phyloP scores from a whole-genome alignment of 2,113 vertebrate genomes.

The Perca fluviatilis region DNA sequence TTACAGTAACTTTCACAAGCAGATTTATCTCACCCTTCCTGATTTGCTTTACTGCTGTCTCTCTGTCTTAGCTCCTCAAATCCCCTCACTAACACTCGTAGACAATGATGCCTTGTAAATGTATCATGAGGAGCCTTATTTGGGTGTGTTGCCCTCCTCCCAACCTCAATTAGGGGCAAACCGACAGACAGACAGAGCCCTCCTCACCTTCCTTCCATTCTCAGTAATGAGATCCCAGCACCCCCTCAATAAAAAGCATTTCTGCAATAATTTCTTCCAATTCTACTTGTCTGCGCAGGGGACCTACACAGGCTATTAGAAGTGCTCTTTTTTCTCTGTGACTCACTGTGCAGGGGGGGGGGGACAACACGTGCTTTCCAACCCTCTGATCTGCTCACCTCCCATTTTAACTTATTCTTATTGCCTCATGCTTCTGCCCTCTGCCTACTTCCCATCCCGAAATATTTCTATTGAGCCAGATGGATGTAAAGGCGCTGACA shows the following conservation, averaged over 20 bases:
- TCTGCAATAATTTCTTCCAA: conserved; percentile 62
- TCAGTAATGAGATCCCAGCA: conserved; percentile 75
- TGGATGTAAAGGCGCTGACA: conserved; percentile 25
- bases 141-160: conserved; percentile 52
- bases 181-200: conserved; percentile 53
- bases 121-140: conserved; percentile 67
- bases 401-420: conserved; percentile 49
- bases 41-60: conserved; percentile 37
- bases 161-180: conserved; percentile 65
- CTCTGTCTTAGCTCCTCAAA: conserved; percentile 39
- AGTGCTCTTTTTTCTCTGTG: conserved; percentile 55
- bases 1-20: conserved; percentile 17
- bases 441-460: conserved; percentile 51
- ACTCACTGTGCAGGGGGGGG: conserved; percentile 39
- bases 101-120: conserved; percentile 70
- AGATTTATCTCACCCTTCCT: conserved; percentile 36
- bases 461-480: conserved; percentile 64
- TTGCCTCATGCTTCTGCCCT: conserved; percentile 41
- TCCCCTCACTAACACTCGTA: conserved; percentile 34
- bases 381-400: conserved; percentile 33
- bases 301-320: conserved; percentile 52
- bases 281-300: conserved; percentile 50
- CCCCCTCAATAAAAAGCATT: conserved; percentile 51
- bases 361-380: conserved; percentile 40
- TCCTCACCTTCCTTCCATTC: conserved; percentile 49